Base-by-base conservation (phyloP, 35 echinoderm and acorn worm species). In the Lytechinus variegatus region DNA sequence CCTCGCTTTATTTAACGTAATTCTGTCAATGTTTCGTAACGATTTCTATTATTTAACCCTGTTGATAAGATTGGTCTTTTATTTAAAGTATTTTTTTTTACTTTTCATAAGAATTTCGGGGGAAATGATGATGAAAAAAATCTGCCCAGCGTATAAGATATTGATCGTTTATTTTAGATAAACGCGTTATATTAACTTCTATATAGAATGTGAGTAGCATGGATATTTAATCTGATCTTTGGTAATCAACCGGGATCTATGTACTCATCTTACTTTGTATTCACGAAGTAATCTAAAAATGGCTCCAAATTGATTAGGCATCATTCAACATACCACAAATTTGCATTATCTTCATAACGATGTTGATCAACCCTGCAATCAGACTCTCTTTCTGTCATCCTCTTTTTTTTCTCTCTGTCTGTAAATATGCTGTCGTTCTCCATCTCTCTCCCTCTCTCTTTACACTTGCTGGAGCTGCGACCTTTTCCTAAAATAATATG, bases 311-410 rank as follows among this genome's bases (percentile, higher is more conserved):
- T n/a, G 66, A 79, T 79, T 79, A 79, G 66, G 16, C 3, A 24
- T 79, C 66, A 79, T 24, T 79, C 66, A 79, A 79, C 66, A 79
- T 79, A 79, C 66, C 6, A 79, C 19, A 79, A 79, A 79, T 16
- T 79, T n/a, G 66, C 66, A 79, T 79, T 79, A 79, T 79, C 66
- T 79, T 79, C 66, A 79, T 79, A 16, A 79, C n/a, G 19, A 79
- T 79, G 66, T 79, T 79, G 66, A 79, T 79, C 66, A 79, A 5
- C 66, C 66, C 66, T 79, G 2, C 6, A 24, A 4, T 7, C 66
- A 7, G 19, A 24, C 66, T 79, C 66, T 79, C 14, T 79, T 24
- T 79, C 66, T 79, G 3, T 8, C 61, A 4, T 14, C 4, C 61
- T 16, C 61, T 66, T 61, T 14, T 14, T 13, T 61, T 6, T 21